Conservation (phyloP, 2,797 vertebrate genomes). For the Microtus agrestis region DNA sequence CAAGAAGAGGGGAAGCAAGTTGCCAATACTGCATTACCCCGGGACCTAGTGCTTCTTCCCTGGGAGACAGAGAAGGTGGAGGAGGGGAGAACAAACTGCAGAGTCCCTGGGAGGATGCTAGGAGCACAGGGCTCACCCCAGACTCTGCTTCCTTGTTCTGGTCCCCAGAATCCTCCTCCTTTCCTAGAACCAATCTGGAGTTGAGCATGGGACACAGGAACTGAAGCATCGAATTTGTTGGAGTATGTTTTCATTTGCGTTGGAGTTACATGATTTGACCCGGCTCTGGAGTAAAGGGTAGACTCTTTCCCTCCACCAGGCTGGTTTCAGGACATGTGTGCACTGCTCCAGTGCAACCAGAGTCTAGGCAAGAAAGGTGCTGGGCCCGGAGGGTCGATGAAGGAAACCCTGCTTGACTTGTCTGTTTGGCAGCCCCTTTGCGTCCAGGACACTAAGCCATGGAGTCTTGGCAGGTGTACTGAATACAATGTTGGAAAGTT, state of each 20-base stretch:
- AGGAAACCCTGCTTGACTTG: background rate
- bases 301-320: background rate
- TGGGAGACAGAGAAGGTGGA: background rate
- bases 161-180: background rate
- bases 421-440: background rate
- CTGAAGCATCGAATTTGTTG: background rate
- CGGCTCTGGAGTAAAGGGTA: background rate
- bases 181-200: background rate
- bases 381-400: background rate
- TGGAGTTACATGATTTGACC: background rate
- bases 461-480: background rate
- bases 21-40: conserved; percentile 30
- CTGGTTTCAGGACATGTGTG: background rate
- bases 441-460: background rate
- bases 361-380: background rate
- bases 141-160: background rate
- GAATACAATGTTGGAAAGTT: background rate
- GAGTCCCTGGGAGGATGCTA: background rate
- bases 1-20: conserved; percentile 31
- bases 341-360: background rate
- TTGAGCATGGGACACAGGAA: background rate
- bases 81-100: background rate
- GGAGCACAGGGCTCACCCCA: no score
- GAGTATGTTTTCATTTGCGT: background rate
- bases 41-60: background rate